phyloP scores from a whole-genome alignment of 2,113 vertebrate species.

The Xenopus tropicalis region DNA sequence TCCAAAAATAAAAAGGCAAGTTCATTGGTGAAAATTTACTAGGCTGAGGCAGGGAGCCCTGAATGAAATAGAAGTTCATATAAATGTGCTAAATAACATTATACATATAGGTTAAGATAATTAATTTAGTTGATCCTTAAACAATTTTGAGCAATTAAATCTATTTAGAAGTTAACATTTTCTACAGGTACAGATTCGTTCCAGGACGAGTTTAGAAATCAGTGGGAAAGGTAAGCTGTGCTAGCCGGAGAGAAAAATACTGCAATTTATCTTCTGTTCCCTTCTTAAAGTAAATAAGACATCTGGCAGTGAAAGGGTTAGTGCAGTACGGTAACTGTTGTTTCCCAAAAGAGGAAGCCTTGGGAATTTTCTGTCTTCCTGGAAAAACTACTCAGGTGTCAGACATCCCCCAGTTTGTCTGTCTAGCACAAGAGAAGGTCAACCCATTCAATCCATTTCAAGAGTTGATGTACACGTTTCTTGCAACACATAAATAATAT shows the following conservation, averaged over 20 bases:
- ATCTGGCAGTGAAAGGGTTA: constrained; percentile 16
- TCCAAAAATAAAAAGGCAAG: no score
- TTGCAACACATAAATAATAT: neutral
- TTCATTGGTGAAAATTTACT: no score
- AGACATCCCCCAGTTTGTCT: constrained; percentile 30
- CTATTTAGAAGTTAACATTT: no score
- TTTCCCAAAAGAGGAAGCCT: constrained; percentile 30
- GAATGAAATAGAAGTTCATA: no score
- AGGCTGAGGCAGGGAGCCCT: no score
- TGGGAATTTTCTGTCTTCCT: constrained; percentile 30
- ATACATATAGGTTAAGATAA: no score
- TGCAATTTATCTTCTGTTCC: neutral
- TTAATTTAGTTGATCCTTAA: no score
- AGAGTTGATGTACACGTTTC: neutral
- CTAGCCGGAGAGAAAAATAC: constrained; percentile 7
- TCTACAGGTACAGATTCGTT: no score
- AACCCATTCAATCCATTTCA: neutral
- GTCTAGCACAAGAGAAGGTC: constrained; percentile 29
- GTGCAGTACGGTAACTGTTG: constrained; percentile 12
- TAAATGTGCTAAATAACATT: no score
- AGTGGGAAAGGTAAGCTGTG: constrained; percentile 18
- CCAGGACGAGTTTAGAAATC: no score
- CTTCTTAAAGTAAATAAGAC: neutral
- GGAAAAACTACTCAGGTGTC: constrained; percentile 32
- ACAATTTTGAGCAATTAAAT: no score